Evolutionary conservation across 92 coral and sea anemone species (phyloP).

Genomic region (Porites cylindrica): DNA sequence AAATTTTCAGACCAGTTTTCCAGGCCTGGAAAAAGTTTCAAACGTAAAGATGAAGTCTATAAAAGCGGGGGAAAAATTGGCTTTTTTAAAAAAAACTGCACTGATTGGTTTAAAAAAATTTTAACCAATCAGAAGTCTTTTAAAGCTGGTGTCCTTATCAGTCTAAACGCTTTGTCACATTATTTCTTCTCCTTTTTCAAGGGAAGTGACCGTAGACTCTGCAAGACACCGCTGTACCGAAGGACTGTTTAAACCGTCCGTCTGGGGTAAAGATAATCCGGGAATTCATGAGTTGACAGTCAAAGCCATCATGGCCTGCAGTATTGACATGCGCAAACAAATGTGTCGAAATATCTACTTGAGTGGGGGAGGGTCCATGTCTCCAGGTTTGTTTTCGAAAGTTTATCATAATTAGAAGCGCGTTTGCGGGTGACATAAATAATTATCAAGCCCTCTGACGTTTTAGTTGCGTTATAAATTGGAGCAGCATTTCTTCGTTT

Average conservation of each 20-base stretch:
- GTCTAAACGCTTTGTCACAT: no score
- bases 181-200: not conserved
- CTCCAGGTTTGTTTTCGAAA: conserved; percentile 63
- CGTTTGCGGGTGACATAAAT: not conserved
- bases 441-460: no score
- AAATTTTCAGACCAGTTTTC: no score
- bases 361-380: conserved; percentile 92
- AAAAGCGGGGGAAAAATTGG: no score
- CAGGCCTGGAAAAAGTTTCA: no score
- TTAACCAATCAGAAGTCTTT: no score
- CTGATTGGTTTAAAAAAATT: no score
- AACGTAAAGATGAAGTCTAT: no score
- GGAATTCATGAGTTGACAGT: conserved; percentile 86
- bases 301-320: conserved; percentile 96
- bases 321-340: conserved; percentile 95
- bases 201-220: conserved; percentile 85
- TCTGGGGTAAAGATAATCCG: conserved; percentile 96
- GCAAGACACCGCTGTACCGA: conserved; percentile 94
- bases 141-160: no score
- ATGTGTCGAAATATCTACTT: conserved; percentile 91
- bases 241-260: conserved; percentile 86
- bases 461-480: no score
- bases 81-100: no score
- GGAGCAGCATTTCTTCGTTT: no score
- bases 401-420: not conserved